A percentile compares a stretch with the other conserved stretches of the same genome.
Evolutionary conservation across 2,113 vertebrate genomes (phyloP).

Genomic region (Phylloscopus trochilus): DNA sequence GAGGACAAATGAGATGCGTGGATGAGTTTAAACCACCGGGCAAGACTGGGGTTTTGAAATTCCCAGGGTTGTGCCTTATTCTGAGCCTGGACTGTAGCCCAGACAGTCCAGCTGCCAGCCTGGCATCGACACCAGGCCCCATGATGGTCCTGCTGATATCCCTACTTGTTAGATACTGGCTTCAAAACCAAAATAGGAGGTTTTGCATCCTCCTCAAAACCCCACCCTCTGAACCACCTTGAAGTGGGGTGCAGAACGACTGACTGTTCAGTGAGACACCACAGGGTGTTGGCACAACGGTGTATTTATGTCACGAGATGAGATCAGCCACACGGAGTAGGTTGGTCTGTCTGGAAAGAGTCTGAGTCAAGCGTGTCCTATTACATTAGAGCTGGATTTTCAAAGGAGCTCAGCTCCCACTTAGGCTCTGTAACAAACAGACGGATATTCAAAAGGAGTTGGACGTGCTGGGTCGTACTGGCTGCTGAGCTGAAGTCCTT

Average conservation of each 20-base stretch:
- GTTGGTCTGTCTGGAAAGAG: conserved; percentile 25
- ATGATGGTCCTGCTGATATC: background rate
- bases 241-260: fast-evolving
- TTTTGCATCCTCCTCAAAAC: background rate
- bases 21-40: background rate
- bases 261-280: background rate
- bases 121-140: background rate
- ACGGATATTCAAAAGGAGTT: background rate
- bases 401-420: conserved; percentile 11
- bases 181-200: background rate
- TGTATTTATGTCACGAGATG: conserved; percentile 40
- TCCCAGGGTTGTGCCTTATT: background rate
- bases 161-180: background rate
- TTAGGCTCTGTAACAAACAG: conserved; percentile 8
- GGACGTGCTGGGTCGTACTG: background rate
- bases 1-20: background rate
- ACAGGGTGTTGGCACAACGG: background rate
- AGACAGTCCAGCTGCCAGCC: conserved; percentile 11
- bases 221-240: background rate
- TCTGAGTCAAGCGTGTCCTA: conserved; percentile 40
- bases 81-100: background rate
- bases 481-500: conserved; percentile 27
- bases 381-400: conserved; percentile 45
- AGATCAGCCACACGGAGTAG: conserved; percentile 19
- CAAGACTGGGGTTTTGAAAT: background rate